These are phyloP conservation scores for Heliconius nattereri DNA, from an alignment of 1,140 invertebrate species.

Conservation along the genomic window DNA sequence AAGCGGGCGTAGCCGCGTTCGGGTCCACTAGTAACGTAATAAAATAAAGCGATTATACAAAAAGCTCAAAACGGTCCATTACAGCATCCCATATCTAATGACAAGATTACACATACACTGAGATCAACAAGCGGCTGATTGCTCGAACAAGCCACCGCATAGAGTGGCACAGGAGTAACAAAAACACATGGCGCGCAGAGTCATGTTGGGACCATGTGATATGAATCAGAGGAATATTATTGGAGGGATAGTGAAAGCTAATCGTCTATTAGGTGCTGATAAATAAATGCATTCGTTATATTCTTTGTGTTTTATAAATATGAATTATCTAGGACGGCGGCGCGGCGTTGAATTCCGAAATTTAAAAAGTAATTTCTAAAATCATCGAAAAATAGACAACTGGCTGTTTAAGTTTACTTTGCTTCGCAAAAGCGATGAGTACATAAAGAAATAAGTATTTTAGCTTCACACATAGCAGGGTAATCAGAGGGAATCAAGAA, in stretches of 20 bases:
- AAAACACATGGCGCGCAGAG: conserved; percentile 17
- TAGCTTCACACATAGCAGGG: too few species aligned
- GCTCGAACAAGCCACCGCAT: neutral
- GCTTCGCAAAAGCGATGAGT: too few species aligned
- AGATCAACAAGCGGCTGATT: conserved; percentile 9
- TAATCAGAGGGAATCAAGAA: too few species aligned
- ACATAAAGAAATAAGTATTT: too few species aligned
- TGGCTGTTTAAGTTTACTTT: too few species aligned
- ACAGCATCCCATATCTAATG: conserved; percentile 3
- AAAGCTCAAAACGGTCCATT: conserved; percentile 1
- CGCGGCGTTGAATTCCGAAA: too few species aligned
- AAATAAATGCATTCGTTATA: neutral
- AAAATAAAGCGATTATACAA: conserved; percentile 1
- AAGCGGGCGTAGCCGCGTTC: too few species aligned
- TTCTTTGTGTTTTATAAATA: neutral
- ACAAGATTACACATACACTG: neutral
- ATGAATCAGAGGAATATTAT: conserved; percentile 8
- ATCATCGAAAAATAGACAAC: too few species aligned
- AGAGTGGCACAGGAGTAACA: neutral
- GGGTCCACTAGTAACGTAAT: too few species aligned
- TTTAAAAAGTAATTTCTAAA: too few species aligned
- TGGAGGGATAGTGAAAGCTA: neutral
- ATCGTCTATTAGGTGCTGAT: neutral
- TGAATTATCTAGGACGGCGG: too few species aligned
- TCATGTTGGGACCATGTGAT: conserved; percentile 21